Evolutionary conservation across 2,888 invertebrate genomes (phyloP).

Genomic region (Agrenia bidenticulata): DNA sequence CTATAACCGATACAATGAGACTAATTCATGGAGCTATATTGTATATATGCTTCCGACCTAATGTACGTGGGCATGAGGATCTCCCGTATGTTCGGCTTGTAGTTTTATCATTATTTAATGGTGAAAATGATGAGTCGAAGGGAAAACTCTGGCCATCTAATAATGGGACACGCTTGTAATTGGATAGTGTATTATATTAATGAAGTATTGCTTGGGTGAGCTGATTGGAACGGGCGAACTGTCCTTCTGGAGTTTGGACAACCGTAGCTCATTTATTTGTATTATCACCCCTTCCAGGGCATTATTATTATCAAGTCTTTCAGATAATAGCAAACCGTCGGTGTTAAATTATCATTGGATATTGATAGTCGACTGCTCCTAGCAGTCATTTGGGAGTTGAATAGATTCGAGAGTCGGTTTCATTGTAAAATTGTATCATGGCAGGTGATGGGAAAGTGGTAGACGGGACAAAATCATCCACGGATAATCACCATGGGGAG

Average conservation of each 20-base stretch:
- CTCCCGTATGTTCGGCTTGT: too few species aligned
- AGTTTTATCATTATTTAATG: too few species aligned
- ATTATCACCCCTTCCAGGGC: constrained; percentile 7
- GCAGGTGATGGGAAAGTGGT: constrained; percentile 51
- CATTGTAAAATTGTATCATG: neutral
- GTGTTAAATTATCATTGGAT: constrained; percentile 13
- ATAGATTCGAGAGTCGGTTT: neutral
- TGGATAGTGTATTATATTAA: constrained; percentile 50
- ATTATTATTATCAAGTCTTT: constrained; percentile 1
- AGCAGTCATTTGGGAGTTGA: neutral
- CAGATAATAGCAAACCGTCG: constrained; percentile 2
- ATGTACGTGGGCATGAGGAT: too few species aligned
- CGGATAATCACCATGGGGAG: constrained; percentile 51
- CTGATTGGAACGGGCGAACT: constrained; percentile 10
- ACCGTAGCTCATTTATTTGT: constrained; percentile 12
- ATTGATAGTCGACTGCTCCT: constrained; percentile 10
- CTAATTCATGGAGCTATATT: too few species aligned
- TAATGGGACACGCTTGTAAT: constrained; percentile 33
- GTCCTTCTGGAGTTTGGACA: constrained; percentile 10
- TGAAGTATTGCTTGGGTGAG: constrained; percentile 31
- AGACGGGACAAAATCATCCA: constrained; percentile 40
- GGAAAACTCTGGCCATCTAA: too few species aligned
- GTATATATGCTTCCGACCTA: too few species aligned
- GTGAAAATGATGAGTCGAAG: too few species aligned
- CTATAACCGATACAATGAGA: too few species aligned